Percentiles rank a stretch among this genome's conserved stretches.
Conservation (phyloP, 2,888 invertebrate species). For the Calliopum simillimum region DNA sequence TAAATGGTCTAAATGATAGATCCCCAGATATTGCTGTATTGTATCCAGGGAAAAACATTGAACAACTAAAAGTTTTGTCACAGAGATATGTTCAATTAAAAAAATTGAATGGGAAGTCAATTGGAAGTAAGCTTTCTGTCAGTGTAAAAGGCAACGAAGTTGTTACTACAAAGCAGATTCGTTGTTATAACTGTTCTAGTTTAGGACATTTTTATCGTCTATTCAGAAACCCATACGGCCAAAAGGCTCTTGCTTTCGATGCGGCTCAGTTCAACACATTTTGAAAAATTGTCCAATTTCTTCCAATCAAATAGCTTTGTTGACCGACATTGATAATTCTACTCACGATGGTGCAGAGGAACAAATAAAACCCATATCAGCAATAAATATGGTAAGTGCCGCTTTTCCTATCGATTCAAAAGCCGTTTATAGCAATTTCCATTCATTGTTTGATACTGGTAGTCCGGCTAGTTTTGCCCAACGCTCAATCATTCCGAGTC, state of each 20-base stretch:
- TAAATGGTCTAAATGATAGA: neutral
- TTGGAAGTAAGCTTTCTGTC: too few relatives aligned
- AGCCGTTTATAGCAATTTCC: neutral
- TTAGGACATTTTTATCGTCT: neutral
- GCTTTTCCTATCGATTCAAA: neutral
- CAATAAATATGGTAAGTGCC: neutral
- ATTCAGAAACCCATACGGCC: neutral
- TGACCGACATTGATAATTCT: too few relatives aligned
- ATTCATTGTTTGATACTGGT: neutral
- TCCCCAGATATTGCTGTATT: neutral
- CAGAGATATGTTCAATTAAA: neutral
- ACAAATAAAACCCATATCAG: neutral
- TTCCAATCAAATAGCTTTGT: too few relatives aligned
- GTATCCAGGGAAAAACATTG: conserved; percentile 2
- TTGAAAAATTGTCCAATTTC: too few relatives aligned
- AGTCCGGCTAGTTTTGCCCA: neutral
- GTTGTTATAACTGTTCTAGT: neutral
- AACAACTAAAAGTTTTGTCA: neutral
- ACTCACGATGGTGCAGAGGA: neutral
- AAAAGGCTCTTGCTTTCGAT: neutral
- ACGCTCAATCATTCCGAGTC: neutral
- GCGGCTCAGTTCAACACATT: too few relatives aligned
- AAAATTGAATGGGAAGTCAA: neutral
- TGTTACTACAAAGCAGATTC: neutral
- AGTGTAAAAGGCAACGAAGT: neutral